Percentiles rank a stretch among this genome's conserved stretches.
Evolutionary conservation across 2,797 vertebrate species (phyloP).

Genomic region (Phalanger gymnotis): DNA sequence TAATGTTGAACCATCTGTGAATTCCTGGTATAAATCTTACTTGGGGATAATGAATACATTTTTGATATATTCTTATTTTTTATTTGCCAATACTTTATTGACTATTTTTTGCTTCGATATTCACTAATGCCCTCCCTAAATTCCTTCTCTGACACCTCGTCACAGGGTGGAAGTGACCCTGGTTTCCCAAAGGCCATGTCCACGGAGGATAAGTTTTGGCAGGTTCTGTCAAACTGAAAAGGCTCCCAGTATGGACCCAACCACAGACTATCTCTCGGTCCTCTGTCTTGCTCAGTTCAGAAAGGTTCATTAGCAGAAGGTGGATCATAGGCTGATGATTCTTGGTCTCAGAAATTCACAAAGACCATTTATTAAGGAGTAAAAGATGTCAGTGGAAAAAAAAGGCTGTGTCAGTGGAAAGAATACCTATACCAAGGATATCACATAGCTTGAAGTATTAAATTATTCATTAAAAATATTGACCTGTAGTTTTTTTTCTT

Average conservation of each 20-base stretch:
- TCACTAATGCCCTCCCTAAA: background rate
- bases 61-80: background rate
- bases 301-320: background rate
- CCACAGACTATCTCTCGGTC: background rate
- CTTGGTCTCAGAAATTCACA: background rate
- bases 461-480: background rate
- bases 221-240: background rate
- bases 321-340: background rate
- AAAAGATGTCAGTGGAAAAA: background rate
- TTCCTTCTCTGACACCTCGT: background rate
- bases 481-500: background rate
- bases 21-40: background rate
- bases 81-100: background rate
- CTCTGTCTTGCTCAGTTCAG: background rate
- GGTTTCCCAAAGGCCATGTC: background rate
- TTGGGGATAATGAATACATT: background rate
- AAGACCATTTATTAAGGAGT: background rate
- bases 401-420: background rate
- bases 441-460: background rate
- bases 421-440: background rate
- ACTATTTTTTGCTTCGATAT: background rate
- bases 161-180: background rate
- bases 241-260: background rate
- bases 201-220: background rate
- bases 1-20: background rate